Conservation (phyloP, 2,113 vertebrate species). For the Corydoras sp. region DNA sequence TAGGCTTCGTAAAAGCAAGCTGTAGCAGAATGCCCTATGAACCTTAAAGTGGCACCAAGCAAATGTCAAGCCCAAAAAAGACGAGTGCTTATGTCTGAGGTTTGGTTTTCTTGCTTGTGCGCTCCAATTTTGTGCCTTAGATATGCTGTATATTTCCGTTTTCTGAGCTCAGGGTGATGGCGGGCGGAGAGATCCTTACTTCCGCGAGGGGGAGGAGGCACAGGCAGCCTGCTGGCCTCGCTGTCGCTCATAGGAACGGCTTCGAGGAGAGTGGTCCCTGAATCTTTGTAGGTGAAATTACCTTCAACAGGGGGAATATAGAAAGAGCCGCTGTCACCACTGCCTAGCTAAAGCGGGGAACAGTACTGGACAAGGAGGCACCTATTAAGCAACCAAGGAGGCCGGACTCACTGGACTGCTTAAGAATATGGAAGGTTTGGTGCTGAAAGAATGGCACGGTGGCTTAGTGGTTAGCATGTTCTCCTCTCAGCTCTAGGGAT, state of each 20-base stretch:
- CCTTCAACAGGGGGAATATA: slow-evolving; percentile 45
- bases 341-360: slow-evolving; percentile 5
- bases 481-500: no score
- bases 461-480: no score
- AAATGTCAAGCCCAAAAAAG: slow-evolving; percentile 11
- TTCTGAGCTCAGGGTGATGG: slow-evolving; percentile 40
- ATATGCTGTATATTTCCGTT: slow-evolving; percentile 32
- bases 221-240: slow-evolving; percentile 44
- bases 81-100: neutral
- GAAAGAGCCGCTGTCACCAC: slow-evolving; percentile 39
- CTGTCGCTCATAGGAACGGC: slow-evolving; percentile 42
- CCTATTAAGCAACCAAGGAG: neutral
- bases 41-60: slow-evolving; percentile 7
- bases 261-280: slow-evolving; percentile 48
- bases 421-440: no score
- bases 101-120: neutral
- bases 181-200: slow-evolving; percentile 43
- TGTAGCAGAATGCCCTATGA: neutral
- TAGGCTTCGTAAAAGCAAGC: neutral
- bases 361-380: slow-evolving; percentile 7
- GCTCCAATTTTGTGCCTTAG: neutral
- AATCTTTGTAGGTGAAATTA: slow-evolving; percentile 54
- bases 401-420: no score
- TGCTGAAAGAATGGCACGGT: no score
- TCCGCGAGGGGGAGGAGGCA: slow-evolving; percentile 45